Base-by-base conservation (phyloP, 2,113 vertebrate genomes). In the Castor canadensis region DNA sequence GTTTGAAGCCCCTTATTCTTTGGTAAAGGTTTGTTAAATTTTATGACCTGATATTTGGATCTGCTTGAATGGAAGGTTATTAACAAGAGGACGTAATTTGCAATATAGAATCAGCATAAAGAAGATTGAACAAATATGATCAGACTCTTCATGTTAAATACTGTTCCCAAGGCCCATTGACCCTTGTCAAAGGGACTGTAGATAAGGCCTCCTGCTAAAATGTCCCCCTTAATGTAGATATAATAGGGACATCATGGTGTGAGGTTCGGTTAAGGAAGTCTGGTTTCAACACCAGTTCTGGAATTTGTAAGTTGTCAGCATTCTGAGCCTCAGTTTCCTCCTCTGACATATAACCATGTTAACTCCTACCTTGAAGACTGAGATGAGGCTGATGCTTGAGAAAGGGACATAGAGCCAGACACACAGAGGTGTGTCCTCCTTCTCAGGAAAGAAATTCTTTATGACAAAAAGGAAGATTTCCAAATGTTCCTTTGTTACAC, bases 1-100 rank as follows among this genome's bases (percentile, higher is more conserved):
- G 3, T 38, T 72, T 73, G 45, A 88, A 77, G 30, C 72, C n/a
- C 47, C 28, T 77, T 26, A 26, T 40, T 89, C 11, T 88, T 66
- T 93, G 45, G 30, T 54, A 85, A 95, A 64, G 2, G 60, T 86
- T 76, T 67, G n/a, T 92, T 91, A 66, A 92, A 66, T 73, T 77
- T 20, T 60, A 26, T 84, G 45, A 10, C 28, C 35, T 90, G 20
- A 10, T 73, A 60, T 77, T 86, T 83, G 60, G 26, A 91, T 35
- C 38, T n/a, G 24, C 19, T 40, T 56, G 30, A n/a, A 79, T 7
- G 6, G 6, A 2, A 4, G 20, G 5, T 64, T 47, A 22, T 71
- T 49, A 26, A 38, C 6, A 91, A 40, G 73, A 60, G n/a, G 35
- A 5, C 72, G 92, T 95, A 66, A 40, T 6, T 47, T 84, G 35